Base-by-base conservation (phyloP, 2,888 invertebrate species). In the Eudasyphora cyanicolor region DNA sequence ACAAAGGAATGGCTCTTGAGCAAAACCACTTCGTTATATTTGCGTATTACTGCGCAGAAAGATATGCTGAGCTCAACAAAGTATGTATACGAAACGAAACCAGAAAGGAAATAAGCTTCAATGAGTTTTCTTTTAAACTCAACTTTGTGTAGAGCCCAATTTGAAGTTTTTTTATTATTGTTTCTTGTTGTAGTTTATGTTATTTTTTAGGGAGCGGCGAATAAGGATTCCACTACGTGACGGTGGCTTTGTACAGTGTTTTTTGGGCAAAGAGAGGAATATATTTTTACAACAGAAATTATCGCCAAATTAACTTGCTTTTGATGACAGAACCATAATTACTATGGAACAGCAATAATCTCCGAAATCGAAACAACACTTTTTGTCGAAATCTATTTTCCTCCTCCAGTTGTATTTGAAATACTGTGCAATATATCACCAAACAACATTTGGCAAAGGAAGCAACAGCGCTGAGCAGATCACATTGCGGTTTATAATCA, bases 61-160 rank as follows among this genome's bases (percentile, higher is more conserved):
- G 4, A 32, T 6, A 32, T 32, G 32, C 32, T 32, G 32, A 32
- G 32, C 32, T n/a, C n/a, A 32, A 32, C 32, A n/a, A n/a, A n/a
- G n/a, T n/a, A 8, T 32, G 38, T 7, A 38, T n/a, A n/a, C n/a
- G 38, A 10, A 10, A 2, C 51, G 10, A 54, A 21, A 54, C 27
- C 57, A 57, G 27, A 70, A 83, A 29, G 83, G 83, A 84, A 81
- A 76, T 76, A 81, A 79, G 84, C 81, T 84, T 81, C 77, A 84
- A 76, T 84, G 71, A 78, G 38, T 81, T 84, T 84, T 78, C 60
- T 73, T 79, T 67, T 42, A 38, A 42, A 42, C 42, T 67, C 67
- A 67, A 17, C 42, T 67, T 67, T 42, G 42, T 14, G 27, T 14
- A 14, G 27, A 19, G 67, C 67, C 42, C 67, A 64, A 38, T n/a